These are phyloP conservation scores for Diogma glabrata DNA, from an alignment of 2,888 invertebrate species.

Conservation along the genomic window DNA sequence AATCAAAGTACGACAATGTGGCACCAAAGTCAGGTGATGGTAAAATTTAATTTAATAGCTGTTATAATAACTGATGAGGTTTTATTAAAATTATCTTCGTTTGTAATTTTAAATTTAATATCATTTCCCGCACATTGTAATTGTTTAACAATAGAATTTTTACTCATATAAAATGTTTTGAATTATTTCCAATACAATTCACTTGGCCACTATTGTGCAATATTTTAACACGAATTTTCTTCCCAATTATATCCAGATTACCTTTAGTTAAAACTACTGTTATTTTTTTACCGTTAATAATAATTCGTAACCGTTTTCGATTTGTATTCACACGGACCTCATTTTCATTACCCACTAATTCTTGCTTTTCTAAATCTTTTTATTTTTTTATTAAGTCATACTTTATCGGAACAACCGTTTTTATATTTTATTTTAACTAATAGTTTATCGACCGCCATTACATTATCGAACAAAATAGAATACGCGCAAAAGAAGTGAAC, in stretches of 20 bases:
- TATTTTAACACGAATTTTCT: slow-evolving; percentile 30
- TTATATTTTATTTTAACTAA: too few relatives aligned
- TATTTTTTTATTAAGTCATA: not conserved
- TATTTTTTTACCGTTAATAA: slow-evolving; percentile 33
- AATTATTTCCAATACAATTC: slow-evolving; percentile 33
- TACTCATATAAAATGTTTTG: slow-evolving; percentile 32
- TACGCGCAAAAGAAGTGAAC: too few relatives aligned
- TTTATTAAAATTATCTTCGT: too few relatives aligned
- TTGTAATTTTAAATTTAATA: slow-evolving; percentile 16
- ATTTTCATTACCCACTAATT: slow-evolving; percentile 31
- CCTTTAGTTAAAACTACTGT: slow-evolving; percentile 28
- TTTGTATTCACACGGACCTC: slow-evolving; percentile 32
- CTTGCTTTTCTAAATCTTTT: slow-evolving; percentile 16
- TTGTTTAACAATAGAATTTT: slow-evolving; percentile 26
- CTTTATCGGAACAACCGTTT: slow-evolving; percentile 16
- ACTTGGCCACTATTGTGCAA: slow-evolving; percentile 27
- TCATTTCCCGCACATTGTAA: slow-evolving; percentile 34
- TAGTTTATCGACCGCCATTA: too few relatives aligned
- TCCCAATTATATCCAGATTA: slow-evolving; percentile 30
- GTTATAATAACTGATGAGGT: too few relatives aligned
- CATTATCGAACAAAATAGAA: too few relatives aligned
- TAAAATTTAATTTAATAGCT: too few relatives aligned
- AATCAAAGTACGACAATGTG: too few relatives aligned
- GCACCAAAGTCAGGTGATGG: too few relatives aligned
- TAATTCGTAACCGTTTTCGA: slow-evolving; percentile 27